Percentiles rank a stretch among this genome's conserved stretches.
Conservation (phyloP, 2,888 invertebrate species). For the Orgyia antiqua region DNA sequence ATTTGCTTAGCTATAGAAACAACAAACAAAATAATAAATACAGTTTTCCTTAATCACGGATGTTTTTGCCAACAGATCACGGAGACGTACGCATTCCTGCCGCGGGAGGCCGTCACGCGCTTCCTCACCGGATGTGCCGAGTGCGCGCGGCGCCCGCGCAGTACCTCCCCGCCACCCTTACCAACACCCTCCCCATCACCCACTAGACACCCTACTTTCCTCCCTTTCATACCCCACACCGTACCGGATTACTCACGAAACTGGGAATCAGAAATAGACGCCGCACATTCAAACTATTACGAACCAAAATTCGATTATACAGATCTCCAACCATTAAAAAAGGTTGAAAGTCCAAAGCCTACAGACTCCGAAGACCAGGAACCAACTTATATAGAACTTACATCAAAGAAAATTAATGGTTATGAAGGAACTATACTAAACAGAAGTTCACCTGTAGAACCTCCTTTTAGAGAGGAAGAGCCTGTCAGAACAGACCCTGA, state of each 20-base stretch:
- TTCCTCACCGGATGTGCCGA: constrained; percentile 96
- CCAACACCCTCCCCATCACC: constrained; percentile 72
- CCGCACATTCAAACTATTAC: constrained; percentile 64
- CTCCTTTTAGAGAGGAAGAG: constrained; percentile 60
- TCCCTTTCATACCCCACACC: constrained; percentile 64
- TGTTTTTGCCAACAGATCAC: constrained; percentile 87
- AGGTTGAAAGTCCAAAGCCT: constrained; percentile 62
- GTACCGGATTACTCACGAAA: constrained; percentile 68
- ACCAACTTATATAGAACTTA: constrained; percentile 68
- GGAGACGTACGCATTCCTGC: constrained; percentile 96
- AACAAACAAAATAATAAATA: constrained; percentile 18
- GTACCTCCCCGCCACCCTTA: constrained; percentile 78
- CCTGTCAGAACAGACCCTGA: constrained; percentile 67
- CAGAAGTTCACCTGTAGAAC: constrained; percentile 56
- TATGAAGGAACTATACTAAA: constrained; percentile 44
- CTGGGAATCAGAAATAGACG: constrained; percentile 75
- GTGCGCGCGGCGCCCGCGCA: constrained; percentile 89
- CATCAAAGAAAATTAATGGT: constrained; percentile 55
- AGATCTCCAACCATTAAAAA: constrained; percentile 62
- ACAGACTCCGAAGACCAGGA: constrained; percentile 52
- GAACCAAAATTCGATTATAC: constrained; percentile 67
- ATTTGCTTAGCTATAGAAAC: too few relatives aligned
- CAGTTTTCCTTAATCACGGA: constrained; percentile 32
- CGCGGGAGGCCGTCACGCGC: constrained; percentile 96
- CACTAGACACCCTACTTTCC: constrained; percentile 62